Conservation (phyloP, 2,113 vertebrate species). For the Fulmarus glacialis region DNA sequence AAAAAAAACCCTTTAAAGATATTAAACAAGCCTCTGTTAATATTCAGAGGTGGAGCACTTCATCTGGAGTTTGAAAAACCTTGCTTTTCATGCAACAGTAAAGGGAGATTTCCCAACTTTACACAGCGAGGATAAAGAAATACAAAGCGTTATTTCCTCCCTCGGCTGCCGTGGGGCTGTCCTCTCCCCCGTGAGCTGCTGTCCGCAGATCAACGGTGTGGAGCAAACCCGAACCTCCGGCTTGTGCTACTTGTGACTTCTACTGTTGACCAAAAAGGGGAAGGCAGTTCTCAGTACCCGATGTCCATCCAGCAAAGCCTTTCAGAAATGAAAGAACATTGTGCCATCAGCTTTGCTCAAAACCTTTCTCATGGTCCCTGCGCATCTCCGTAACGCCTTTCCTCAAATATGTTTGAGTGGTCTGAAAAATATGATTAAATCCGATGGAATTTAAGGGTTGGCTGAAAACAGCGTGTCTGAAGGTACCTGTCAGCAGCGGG, state of each 20-base stretch:
- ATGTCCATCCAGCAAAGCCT: background rate
- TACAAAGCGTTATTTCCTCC: background rate
- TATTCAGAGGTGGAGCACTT: background rate
- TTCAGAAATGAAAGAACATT: background rate
- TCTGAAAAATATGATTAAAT: background rate
- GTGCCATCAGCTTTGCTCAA: background rate
- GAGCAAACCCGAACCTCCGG: background rate
- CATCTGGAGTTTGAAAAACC: background rate
- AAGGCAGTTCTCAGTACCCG: background rate
- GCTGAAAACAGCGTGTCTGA: rapidly evolving
- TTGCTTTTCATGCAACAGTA: background rate
- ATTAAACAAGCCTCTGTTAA: background rate
- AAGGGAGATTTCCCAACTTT: background rate
- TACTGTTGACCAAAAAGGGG: background rate
- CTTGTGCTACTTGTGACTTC: background rate
- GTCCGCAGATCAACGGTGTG: background rate
- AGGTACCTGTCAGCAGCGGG: background rate
- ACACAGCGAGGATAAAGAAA: background rate
- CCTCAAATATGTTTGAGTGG: background rate
- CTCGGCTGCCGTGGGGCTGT: background rate
- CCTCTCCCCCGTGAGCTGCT: background rate
- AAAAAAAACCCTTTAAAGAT: background rate
- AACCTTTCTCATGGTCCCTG: background rate
- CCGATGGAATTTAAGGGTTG: background rate
- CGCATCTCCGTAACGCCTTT: background rate